A percentile compares a stretch with the other conserved stretches of the same genome.
Conservation (phyloP, 2,797 vertebrate genomes). For the Steatocranus sp. region DNA sequence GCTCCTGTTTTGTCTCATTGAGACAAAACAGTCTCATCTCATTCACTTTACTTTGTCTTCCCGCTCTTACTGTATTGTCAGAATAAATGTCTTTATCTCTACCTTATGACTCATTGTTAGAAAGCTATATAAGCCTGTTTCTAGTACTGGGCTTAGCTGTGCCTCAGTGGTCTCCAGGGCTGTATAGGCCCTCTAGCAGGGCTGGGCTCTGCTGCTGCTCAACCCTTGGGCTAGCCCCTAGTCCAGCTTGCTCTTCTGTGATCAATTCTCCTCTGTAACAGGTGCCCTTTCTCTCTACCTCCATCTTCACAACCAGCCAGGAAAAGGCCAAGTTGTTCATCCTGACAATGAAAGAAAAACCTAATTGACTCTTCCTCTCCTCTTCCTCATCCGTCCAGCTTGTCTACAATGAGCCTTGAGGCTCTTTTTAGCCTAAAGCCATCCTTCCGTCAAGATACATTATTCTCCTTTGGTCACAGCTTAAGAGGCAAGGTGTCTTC, state of each 20-base stretch:
- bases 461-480: conserved; percentile 70
- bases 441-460: conserved; percentile 68
- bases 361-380: conserved; percentile 66
- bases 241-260: conserved; percentile 40
- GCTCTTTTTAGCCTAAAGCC: conserved; percentile 64
- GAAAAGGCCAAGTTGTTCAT: conserved; percentile 52
- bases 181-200: conserved; percentile 29
- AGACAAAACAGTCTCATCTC: no score
- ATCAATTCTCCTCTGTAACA: conserved; percentile 31
- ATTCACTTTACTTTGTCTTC: conserved; percentile 39
- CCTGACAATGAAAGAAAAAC: conserved; percentile 61
- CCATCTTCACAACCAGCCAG: conserved; percentile 28
- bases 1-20: conserved; percentile 53
- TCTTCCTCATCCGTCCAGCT: conserved; percentile 48
- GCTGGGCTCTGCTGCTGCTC: conserved; percentile 8
- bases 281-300: neutral
- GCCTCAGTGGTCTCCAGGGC: conserved; percentile 25
- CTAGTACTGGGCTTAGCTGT: neutral
- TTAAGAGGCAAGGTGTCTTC: conserved; percentile 63
- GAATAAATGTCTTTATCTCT: conserved; percentile 39
- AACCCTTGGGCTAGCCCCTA: conserved; percentile 43
- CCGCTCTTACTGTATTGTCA: conserved; percentile 31
- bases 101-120: conserved; percentile 32
- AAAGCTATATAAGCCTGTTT: conserved; percentile 36
- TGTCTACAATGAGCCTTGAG: conserved; percentile 66